A percentile compares a stretch with the other conserved stretches of the same genome.
Conservation (phyloP, 1,140 invertebrate genomes). For the Chelonus insularis region DNA sequence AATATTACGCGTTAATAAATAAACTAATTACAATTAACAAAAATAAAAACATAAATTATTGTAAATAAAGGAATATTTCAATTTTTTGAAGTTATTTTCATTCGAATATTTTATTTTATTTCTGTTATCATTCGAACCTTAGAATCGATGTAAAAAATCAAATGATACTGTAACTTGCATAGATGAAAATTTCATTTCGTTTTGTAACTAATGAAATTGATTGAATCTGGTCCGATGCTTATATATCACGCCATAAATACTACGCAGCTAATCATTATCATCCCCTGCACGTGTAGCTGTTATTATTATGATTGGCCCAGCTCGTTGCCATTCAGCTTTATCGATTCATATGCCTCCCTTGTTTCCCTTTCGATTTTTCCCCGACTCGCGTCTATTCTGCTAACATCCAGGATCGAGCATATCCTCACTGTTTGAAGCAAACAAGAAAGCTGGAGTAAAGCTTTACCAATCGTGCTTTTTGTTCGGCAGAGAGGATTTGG, state of each 20-base stretch:
- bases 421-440: conserved; percentile 46
- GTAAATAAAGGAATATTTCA: too few species aligned
- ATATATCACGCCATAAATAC: conserved; percentile 1
- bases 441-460: conserved; percentile 40
- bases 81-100: too few species aligned
- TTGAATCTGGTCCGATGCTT: background rate
- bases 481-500: conserved; percentile 51
- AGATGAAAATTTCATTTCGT: background rate
- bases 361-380: background rate
- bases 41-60: too few species aligned
- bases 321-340: conserved; percentile 1
- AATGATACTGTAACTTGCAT: too few species aligned
- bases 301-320: conserved; percentile 24
- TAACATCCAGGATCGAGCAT: conserved; percentile 13
- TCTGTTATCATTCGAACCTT: background rate
- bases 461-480: conserved; percentile 56
- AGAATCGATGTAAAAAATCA: too few species aligned
- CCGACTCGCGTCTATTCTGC: too few species aligned
- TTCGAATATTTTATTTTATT: background rate
- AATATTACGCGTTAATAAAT: too few species aligned
- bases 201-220: background rate
- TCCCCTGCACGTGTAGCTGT: conserved; percentile 24
- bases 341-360: background rate
- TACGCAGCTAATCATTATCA: conserved; percentile 25
- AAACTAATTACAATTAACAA: too few species aligned